Evolutionary conservation across 2,888 invertebrate genomes (phyloP), one percentile per base, ranked within the genome.

Genomic region (Amphiduros pacificus): DNA sequence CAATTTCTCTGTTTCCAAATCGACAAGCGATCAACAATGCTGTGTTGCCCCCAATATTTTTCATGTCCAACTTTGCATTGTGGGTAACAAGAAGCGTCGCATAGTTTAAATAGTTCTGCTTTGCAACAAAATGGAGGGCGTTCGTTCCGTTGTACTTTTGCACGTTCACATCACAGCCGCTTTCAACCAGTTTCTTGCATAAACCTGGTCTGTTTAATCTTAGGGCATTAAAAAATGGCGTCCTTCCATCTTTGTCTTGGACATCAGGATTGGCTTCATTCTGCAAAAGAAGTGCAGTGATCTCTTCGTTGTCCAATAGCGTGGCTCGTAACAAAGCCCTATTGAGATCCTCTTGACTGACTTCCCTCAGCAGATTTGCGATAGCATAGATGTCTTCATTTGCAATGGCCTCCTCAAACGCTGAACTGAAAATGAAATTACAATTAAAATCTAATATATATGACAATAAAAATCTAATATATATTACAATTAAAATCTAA

Each of bases 11-110:
- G 22, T 63, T 54, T 20, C 60, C 55, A 31, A 60, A 60, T 17
- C 63, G 60, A 31, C 56, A 56, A 1, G 56, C 56, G 32, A 56
- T 56, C 20, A 56, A 20, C 22, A 56, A 29, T 6, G 56, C 48
- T 2, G 56, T 56, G 31, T 56, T 56, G 17, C 56, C 56, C 6
- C 48, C 56, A 44, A 44, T 48, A 49, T 56, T 56, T 5, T 36
- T 44, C 29, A 56, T 49, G 49, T 56, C 48, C 28, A 56, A 17
- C 28, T 56, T 26, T 26, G 44, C 41, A 5, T 31, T 31, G n/a
- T 28, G 48, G 4, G 17, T 31, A 17, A 56, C 48, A 4, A 32
- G 41, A 1, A 48, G 20, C 20, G 29, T 44, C 1, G 29, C n/a
- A 2, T 48, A 49, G 2, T 9, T 28, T 24, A 49, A 17, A 31